phyloP scores from a whole-genome alignment of 2,113 vertebrate genomes.

The Fregetta grallaria region DNA sequence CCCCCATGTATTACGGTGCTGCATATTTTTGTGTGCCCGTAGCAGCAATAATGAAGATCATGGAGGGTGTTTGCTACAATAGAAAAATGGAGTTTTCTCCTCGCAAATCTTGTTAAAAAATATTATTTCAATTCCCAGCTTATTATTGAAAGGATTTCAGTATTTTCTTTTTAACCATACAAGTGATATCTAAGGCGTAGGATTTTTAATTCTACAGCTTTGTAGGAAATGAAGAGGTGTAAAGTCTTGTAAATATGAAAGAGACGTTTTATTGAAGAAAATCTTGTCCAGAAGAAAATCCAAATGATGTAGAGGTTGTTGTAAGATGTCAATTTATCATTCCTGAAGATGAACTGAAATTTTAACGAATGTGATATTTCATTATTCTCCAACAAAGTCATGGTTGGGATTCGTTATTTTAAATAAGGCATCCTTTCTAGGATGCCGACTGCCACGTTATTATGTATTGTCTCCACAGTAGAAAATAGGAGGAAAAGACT shows the following conservation, averaged over 20 bases:
- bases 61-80: slow-evolving; percentile 38
- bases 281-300: background rate
- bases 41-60: slow-evolving; percentile 25
- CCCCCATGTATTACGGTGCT: slow-evolving; percentile 28
- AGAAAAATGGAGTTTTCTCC: slow-evolving; percentile 9
- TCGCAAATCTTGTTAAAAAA: background rate
- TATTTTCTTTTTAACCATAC: background rate
- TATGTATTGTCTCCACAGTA: background rate
- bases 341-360: slow-evolving; percentile 23
- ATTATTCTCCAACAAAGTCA: background rate
- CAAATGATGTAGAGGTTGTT: background rate
- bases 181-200: background rate
- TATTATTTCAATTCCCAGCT: background rate
- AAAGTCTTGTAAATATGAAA: background rate
- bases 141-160: background rate
- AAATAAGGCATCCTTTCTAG: background rate
- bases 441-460: slow-evolving; percentile 47
- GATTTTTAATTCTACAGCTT: background rate
- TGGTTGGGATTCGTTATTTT: background rate
- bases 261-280: background rate
- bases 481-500: slow-evolving; percentile 32
- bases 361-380: slow-evolving; percentile 25
- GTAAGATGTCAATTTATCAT: slow-evolving; percentile 45
- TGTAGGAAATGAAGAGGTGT: background rate
- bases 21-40: slow-evolving; percentile 49